These are phyloP conservation scores for Sphaerophoria rueppellii DNA, from an alignment of 2,888 invertebrate genomes.

Conservation along the genomic window DNA sequence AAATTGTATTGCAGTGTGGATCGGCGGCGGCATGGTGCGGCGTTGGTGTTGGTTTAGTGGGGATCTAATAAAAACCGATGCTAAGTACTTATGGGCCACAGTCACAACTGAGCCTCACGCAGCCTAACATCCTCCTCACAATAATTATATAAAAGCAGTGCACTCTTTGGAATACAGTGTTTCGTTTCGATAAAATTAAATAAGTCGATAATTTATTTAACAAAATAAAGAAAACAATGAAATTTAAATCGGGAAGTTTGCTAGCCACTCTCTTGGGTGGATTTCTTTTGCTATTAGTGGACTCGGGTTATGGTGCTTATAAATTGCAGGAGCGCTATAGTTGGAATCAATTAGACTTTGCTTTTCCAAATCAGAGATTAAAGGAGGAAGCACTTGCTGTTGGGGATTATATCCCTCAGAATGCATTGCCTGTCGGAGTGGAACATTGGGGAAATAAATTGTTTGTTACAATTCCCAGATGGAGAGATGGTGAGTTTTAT, in stretches of 20 bases:
- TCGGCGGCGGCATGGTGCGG: background rate
- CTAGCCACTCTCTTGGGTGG: slow-evolving; percentile 32
- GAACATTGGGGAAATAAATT: slow-evolving; percentile 91
- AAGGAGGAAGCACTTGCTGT: slow-evolving; percentile 86
- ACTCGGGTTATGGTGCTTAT: slow-evolving; percentile 77
- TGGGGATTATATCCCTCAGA: slow-evolving; percentile 88
- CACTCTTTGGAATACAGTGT: slow-evolving; percentile 17
- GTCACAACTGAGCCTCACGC: slow-evolving; percentile 61
- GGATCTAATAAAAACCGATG: slow-evolving; percentile 65
- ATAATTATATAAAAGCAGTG: background rate
- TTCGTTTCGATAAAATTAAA: background rate
- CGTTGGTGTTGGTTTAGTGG: slow-evolving; percentile 51
- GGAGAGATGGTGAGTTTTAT: slow-evolving; percentile 86
- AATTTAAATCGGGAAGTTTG: slow-evolving; percentile 31
- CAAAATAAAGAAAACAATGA: slow-evolving; percentile 30
- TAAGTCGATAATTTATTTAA: background rate
- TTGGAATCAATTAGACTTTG: slow-evolving; percentile 90
- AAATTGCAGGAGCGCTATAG: slow-evolving; percentile 88
- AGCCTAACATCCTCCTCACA: slow-evolving; percentile 54
- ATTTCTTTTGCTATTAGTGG: slow-evolving; percentile 42
- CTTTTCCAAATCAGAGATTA: slow-evolving; percentile 86
- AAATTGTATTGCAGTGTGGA: background rate
- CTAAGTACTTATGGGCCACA: slow-evolving; percentile 66
- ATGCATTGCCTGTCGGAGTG: slow-evolving; percentile 91
- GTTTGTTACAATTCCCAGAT: slow-evolving; percentile 92